Evolutionary conservation across 2,113 vertebrate genomes (phyloP), one percentile per base, ranked within the genome.

Genomic region (Hippocampus guttulatus): DNA sequence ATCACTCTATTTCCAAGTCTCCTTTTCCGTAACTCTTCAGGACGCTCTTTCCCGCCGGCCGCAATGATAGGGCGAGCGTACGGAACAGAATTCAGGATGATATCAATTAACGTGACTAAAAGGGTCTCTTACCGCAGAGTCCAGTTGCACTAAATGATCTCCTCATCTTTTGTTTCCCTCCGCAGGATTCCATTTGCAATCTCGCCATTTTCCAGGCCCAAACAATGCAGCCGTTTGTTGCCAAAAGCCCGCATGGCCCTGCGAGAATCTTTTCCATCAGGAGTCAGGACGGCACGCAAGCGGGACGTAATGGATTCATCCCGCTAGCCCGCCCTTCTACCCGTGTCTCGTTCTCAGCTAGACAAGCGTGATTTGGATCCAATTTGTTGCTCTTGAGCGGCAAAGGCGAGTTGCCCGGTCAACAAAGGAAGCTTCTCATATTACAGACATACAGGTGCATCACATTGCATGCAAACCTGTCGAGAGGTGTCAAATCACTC

Each of bases 71-170:
- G 92, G 52, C n/a, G 88, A 91, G 94, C 94, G 95, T 95, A 93
- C 92, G 94, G 96, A 96, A 96, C 96, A 96, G 96, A 61, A 33
- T 60, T 61, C 18, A n/a, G 27, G 27, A 96, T 95, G 91, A 96
- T 93, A 95, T 95, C 94, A 96, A 97, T 98, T 97, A 96, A 96
- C 93, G 92, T 92, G 94, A 92, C 93, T 85, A 86, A 88, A 89
- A 93, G 90, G 94, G 93, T 93, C 95, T 94, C 94, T 94, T 95
- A 94, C 92, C 89, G 61, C 70, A 87, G 95, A 89, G 90, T 98
- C 92, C 77, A 91, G 93, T 98, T 98, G 90, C 96, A 94, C 86
- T 89, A 91, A 94, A 90, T 92, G 87, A 94, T 94, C 95, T 92
- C 90, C 88, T 87, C 86, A 87, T 92, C 93, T 93, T 88, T 94